Evolutionary conservation across 35 echinoderm and acorn worm species (phyloP).

Genomic region (Heliocidaris tuberculata): DNA sequence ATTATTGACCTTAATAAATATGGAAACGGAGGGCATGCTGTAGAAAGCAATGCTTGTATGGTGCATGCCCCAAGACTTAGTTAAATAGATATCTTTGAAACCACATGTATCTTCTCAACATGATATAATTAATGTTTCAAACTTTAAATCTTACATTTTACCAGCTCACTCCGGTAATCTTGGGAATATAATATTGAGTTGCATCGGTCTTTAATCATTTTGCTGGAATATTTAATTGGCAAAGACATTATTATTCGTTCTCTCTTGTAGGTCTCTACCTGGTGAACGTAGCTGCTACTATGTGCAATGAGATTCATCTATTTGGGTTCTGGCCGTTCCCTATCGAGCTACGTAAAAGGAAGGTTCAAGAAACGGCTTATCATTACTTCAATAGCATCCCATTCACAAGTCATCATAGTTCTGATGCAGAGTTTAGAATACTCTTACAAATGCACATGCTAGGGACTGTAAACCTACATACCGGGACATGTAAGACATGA

Average conservation of each 20-base stretch:
- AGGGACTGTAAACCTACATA: constrained; percentile 45
- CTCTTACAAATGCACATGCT: constrained; percentile 56
- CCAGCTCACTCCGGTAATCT: too few relatives aligned
- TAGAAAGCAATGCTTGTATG: too few relatives aligned
- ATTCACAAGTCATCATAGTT: constrained; percentile 42
- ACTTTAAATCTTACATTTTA: too few relatives aligned
- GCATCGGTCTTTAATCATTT: too few relatives aligned
- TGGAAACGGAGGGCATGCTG: too few relatives aligned
- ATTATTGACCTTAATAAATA: too few relatives aligned
- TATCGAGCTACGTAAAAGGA: neutral
- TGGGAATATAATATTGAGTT: too few relatives aligned
- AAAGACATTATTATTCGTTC: neutral
- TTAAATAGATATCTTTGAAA: too few relatives aligned
- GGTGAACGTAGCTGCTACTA: constrained; percentile 45
- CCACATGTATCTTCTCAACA: too few relatives aligned
- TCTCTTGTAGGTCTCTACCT: constrained; percentile 58
- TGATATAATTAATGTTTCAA: too few relatives aligned
- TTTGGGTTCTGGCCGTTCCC: constrained; percentile 83
- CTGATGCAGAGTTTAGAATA: constrained; percentile 50
- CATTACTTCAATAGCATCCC: constrained; percentile 47
- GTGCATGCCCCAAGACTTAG: too few relatives aligned
- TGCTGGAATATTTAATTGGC: too few relatives aligned
- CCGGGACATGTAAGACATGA: neutral
- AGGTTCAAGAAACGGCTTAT: constrained; percentile 21
- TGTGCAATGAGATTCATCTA: constrained; percentile 72